phyloP scores from a whole-genome alignment of 2,888 invertebrate genomes.

The Nephrotoma flavescens region DNA sequence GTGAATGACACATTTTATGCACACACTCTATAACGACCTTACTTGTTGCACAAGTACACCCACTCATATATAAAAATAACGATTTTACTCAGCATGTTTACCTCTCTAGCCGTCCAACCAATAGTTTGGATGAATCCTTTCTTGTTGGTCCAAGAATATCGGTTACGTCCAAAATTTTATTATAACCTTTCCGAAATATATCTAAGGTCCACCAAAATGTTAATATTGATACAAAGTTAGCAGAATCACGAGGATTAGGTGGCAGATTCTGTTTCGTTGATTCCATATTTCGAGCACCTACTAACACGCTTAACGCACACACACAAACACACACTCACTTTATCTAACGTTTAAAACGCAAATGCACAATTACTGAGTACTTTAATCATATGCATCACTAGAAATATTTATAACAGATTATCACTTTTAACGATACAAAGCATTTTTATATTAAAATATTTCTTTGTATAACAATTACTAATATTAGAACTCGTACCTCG shows the following conservation, averaged over 20 bases:
- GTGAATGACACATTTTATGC: no score
- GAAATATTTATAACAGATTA: background rate
- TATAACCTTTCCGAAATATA: slow-evolving; percentile 35
- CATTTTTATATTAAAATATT: background rate
- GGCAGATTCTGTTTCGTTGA: slow-evolving; percentile 9
- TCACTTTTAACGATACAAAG: background rate
- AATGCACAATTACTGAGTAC: background rate
- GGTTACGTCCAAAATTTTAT: slow-evolving; percentile 31
- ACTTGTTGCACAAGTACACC: background rate
- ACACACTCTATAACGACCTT: no score
- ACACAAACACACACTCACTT: background rate
- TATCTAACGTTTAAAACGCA: background rate
- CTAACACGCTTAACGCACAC: background rate
- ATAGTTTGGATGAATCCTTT: slow-evolving; percentile 31
- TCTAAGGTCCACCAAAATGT: slow-evolving; percentile 38
- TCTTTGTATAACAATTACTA: background rate
- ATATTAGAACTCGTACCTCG: background rate
- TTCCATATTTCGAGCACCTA: slow-evolving; percentile 5
- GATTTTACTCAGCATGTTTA: slow-evolving; percentile 16
- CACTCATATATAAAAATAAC: background rate
- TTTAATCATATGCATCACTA: background rate
- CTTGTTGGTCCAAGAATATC: slow-evolving; percentile 36
- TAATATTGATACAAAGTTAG: slow-evolving; percentile 32
- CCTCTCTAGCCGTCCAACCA: slow-evolving; percentile 37
- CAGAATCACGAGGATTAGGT: slow-evolving; percentile 32